A percentile compares a stretch with the other conserved stretches of the same genome.
Evolutionary conservation across 2,113 vertebrate species (phyloP).

Genomic region (Gopherus flavomarginatus): DNA sequence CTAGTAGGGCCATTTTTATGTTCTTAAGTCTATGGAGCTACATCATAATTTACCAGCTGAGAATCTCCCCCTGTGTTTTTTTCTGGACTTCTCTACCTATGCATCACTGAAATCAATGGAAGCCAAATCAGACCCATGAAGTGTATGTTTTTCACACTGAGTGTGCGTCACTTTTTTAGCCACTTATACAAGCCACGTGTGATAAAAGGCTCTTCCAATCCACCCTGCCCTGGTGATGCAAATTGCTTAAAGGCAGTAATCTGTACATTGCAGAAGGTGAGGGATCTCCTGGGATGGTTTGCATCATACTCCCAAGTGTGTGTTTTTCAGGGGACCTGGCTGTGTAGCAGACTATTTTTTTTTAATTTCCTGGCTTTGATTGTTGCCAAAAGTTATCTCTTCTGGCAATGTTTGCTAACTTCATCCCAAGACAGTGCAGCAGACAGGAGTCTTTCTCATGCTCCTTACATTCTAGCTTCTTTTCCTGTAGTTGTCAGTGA

Average conservation of each 20-base stretch:
- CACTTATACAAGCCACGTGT: not conserved
- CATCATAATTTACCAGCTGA: not conserved
- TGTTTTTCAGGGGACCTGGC: not conserved
- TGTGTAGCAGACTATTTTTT: not conserved
- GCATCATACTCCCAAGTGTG: not conserved
- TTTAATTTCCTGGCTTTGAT: not conserved
- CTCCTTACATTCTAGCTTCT: not conserved
- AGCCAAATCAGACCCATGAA: constrained; percentile 32
- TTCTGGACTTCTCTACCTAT: constrained; percentile 19
- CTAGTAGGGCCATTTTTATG: not conserved
- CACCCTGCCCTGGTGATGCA: not conserved
- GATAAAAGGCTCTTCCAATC: not conserved
- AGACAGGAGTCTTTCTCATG: fast-evolving
- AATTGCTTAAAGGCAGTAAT: not conserved
- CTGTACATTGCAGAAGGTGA: not conserved
- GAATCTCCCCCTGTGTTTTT: not conserved
- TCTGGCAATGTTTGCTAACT: not conserved
- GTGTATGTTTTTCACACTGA: not conserved
- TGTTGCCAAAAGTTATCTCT: not conserved
- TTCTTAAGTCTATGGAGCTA: not conserved
- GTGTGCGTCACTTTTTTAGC: too few relatives aligned
- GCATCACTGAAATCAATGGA: constrained; percentile 1
- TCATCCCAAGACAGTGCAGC: not conserved
- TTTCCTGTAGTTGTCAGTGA: not conserved
- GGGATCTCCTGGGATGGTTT: not conserved